Base-by-base conservation (phyloP, 1,140 invertebrate genomes). In the Drosophila guanche region DNA sequence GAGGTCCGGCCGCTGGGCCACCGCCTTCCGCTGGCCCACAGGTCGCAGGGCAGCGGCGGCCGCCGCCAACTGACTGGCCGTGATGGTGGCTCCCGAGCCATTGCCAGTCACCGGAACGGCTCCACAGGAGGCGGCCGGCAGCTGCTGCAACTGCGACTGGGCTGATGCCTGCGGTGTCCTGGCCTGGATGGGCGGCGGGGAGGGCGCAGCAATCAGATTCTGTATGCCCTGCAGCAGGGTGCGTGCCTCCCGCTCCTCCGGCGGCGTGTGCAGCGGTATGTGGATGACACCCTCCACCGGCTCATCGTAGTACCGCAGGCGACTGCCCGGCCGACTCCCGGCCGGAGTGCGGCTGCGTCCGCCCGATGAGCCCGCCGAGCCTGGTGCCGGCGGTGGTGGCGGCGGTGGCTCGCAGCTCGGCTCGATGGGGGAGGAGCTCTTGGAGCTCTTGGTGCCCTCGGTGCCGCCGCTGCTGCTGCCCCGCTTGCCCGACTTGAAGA, bases 241-340 rank as follows among this genome's bases (percentile, higher is more conserved):
- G 5, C 77, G 65, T 0, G 84, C 88, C 57, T 93, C 90, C 46
- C 93, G 92, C 65, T 94, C 94, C 65, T 94, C 93, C 0, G 94
- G 94, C n/a, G 94, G 94, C 6, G 94, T 95, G 53, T 94, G 94
- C 42, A 95, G 78, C 3, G 94, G 94, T 74, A 95, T 95, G 54
- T 94, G 93, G 42, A 95, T 94, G 29, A 91, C 86, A 0, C 93
- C 94, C 61, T 94, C 93, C 27, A 93, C 92, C 0, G 94, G 92
- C 6, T 93, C 92, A 65, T 95, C 94, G 71, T 94, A 94, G 85
- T 94, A 94, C 58, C 93, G 92, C 4, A 94, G 47, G 3, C 89
- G 62, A 14, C 79, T 85, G 5, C 79, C 78, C 0, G 90, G 90
- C 0, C 90, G 0, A 20, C 16, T 20, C 16, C 78, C 71, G 0